Evolutionary conservation across 2,113 vertebrate species (phyloP).

Genomic region (Crypturellus undulatus): DNA sequence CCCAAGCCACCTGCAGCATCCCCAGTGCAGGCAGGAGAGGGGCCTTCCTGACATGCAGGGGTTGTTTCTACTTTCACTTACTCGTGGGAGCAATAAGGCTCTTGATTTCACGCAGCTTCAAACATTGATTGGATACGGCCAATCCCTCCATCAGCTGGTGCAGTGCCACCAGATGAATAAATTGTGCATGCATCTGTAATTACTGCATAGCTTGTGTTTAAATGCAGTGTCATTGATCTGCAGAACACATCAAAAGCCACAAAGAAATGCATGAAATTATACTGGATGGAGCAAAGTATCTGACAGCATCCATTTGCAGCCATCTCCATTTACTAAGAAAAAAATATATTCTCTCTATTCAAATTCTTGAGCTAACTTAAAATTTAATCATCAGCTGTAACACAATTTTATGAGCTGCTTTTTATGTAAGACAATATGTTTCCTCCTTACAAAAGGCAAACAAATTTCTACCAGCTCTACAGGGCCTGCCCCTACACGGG

Average conservation of each 20-base stretch:
- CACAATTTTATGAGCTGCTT: background rate
- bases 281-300: slow-evolving; percentile 27
- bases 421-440: background rate
- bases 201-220: slow-evolving; percentile 53
- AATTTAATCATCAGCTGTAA: background rate
- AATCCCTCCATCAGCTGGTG: slow-evolving; percentile 55
- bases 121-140: background rate
- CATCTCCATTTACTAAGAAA: background rate
- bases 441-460: background rate
- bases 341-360: background rate
- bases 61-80: slow-evolving; percentile 6
- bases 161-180: slow-evolving; percentile 50
- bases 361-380: background rate
- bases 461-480: background rate
- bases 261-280: slow-evolving; percentile 37
- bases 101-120: slow-evolving; percentile 48
- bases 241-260: slow-evolving; percentile 38
- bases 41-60: background rate
- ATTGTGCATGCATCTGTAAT: slow-evolving; percentile 48
- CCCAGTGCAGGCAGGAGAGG: background rate
- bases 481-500: background rate
- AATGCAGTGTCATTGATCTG: slow-evolving; percentile 49
- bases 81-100: background rate
- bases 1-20: background rate
- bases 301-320: slow-evolving; percentile 39